These are phyloP conservation scores for Etia nguti DNA, from an alignment of 2,113 vertebrate genomes.

Conservation along the genomic window DNA sequence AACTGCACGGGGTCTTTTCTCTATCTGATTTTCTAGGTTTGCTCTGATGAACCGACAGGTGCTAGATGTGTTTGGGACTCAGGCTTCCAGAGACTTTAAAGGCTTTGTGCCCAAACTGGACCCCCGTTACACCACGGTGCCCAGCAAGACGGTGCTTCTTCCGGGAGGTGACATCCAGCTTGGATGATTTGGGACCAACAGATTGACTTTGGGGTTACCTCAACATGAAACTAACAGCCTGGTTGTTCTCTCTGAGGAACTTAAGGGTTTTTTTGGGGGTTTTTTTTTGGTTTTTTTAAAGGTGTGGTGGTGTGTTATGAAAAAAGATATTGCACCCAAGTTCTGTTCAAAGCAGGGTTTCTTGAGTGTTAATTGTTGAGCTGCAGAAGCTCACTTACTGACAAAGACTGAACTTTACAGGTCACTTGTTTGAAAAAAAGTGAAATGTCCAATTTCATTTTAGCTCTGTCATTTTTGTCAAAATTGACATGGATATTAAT, in stretches of 20 bases:
- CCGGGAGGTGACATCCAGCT: slow-evolving; percentile 74
- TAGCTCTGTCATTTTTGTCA: background rate
- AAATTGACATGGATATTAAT: background rate
- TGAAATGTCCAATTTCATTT: background rate
- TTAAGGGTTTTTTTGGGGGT: background rate
- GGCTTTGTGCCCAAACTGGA: slow-evolving; percentile 86
- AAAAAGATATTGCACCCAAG: background rate
- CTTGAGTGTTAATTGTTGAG: background rate
- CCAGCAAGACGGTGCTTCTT: slow-evolving; percentile 43
- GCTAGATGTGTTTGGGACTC: slow-evolving; percentile 90
- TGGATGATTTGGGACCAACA: slow-evolving; percentile 67
- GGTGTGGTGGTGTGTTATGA: background rate
- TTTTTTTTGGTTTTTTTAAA: background rate
- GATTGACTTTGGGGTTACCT: background rate
- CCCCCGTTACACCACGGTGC: slow-evolving; percentile 75
- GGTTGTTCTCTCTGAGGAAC: background rate
- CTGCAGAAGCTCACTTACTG: background rate
- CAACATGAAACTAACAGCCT: background rate
- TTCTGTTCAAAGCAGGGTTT: background rate
- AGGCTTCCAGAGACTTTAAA: slow-evolving; percentile 87
- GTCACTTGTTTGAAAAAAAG: background rate
- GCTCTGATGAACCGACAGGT: slow-evolving; percentile 88
- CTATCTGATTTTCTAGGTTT: slow-evolving; percentile 75
- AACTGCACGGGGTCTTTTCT: background rate
- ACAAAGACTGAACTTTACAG: background rate